phyloP scores from a whole-genome alignment of 2,888 invertebrate genomes.

The Xestoiulus laeticollis region DNA sequence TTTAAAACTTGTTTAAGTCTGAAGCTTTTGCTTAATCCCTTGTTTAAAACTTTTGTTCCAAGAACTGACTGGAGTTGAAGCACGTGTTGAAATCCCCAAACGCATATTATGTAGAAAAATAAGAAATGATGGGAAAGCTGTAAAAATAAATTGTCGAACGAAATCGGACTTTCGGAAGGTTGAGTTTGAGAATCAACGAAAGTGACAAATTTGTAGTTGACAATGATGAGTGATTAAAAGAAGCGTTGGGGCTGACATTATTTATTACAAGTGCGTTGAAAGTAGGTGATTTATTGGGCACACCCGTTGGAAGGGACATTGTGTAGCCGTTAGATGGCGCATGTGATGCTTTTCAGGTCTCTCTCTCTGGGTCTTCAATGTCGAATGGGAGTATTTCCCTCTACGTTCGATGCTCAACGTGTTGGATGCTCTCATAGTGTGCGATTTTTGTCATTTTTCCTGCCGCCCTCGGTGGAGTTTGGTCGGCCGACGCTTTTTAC shows the following conservation, averaged over 20 bases:
- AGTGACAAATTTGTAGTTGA: constrained; percentile 26
- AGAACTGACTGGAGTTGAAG: background rate
- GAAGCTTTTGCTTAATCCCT: no score
- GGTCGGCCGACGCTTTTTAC: background rate
- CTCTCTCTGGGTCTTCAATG: background rate
- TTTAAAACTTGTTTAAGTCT: no score
- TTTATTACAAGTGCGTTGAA: constrained; percentile 12
- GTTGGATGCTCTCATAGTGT: background rate
- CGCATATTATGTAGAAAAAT: background rate
- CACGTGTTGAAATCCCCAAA: background rate
- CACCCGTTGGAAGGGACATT: background rate
- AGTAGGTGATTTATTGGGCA: background rate
- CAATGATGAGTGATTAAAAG: constrained; percentile 26
- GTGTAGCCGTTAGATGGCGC: constrained; percentile 8
- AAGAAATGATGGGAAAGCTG: background rate
- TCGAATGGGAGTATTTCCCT: background rate
- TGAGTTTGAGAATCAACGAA: background rate
- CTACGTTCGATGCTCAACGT: background rate
- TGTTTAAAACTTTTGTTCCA: background rate
- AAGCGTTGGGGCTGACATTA: constrained; percentile 26
- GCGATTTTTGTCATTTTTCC: background rate
- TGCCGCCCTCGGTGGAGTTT: constrained; percentile 7
- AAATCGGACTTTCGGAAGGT: background rate
- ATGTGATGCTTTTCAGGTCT: background rate
- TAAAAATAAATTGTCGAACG: background rate